Conservation (phyloP, 2,797 vertebrate species). For the Dryobates pubescens region DNA sequence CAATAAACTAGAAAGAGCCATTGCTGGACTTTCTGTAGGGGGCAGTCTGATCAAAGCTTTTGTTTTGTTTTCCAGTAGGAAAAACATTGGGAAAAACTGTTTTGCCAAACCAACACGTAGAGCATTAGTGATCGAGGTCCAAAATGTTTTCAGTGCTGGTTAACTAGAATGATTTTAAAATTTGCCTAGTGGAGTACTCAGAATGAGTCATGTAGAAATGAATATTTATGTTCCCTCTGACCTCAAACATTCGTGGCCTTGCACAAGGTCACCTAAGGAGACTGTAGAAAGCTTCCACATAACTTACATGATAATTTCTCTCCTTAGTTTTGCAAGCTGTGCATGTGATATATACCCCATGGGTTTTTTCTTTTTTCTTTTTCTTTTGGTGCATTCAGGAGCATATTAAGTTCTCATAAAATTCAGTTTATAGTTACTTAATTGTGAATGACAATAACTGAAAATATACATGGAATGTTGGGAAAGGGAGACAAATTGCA, state of each 20-base stretch:
- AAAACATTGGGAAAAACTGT: background rate
- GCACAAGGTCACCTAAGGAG: constrained; percentile 85
- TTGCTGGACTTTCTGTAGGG: constrained; percentile 49
- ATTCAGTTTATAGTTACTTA: constrained; percentile 63
- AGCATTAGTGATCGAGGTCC: constrained; percentile 26
- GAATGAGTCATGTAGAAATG: constrained; percentile 75
- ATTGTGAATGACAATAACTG: constrained; percentile 62
- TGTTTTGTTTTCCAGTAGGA: constrained; percentile 12
- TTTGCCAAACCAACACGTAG: constrained; percentile 38
- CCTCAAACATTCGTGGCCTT: constrained; percentile 85
- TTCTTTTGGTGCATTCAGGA: constrained; percentile 41
- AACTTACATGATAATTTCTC: constrained; percentile 76
- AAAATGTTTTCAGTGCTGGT: constrained; percentile 69
- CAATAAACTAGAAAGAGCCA: background rate
- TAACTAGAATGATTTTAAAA: constrained; percentile 73
- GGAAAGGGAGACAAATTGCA: constrained; percentile 37
- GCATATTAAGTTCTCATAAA: constrained; percentile 49
- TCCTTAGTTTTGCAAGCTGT: constrained; percentile 54
- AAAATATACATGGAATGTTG: constrained; percentile 35
- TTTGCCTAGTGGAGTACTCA: constrained; percentile 62
- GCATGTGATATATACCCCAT: constrained; percentile 64
- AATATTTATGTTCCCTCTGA: constrained; percentile 78
- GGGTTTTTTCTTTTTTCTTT: background rate
- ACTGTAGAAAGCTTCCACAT: constrained; percentile 84
- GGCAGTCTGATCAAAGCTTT: constrained; percentile 66